These are phyloP conservation scores for Colletes gigas DNA, from an alignment of 1,140 invertebrate genomes.

Conservation along the genomic window DNA sequence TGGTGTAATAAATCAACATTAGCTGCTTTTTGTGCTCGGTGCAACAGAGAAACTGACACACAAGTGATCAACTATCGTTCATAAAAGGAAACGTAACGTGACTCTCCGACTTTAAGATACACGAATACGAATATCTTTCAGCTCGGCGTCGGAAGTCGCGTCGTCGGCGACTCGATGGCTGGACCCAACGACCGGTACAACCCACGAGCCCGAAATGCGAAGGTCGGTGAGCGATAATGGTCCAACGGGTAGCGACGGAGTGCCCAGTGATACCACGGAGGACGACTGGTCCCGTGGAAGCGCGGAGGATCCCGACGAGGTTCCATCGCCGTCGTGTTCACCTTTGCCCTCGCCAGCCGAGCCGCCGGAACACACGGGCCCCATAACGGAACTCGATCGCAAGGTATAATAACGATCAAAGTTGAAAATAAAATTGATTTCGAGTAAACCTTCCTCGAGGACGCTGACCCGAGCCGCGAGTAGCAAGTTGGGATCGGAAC, in stretches of 20 bases:
- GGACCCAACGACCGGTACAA: slow-evolving; percentile 75
- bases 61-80: no score
- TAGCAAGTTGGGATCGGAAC: no score
- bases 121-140: slow-evolving; percentile 39
- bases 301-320: slow-evolving; percentile 83
- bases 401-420: slow-evolving; percentile 65
- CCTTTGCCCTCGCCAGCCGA: slow-evolving; percentile 74
- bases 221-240: slow-evolving; percentile 80
- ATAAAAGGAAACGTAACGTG: no score
- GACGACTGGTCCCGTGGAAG: slow-evolving; percentile 87
- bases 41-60: no score
- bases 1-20: no score
- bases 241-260: slow-evolving; percentile 83
- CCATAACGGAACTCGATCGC: slow-evolving; percentile 78
- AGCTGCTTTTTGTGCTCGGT: no score
- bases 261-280: slow-evolving; percentile 85
- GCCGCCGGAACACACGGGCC: slow-evolving; percentile 74
- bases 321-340: slow-evolving; percentile 75
- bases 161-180: slow-evolving; percentile 70
- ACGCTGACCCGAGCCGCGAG: no score
- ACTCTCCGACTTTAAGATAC: no score
- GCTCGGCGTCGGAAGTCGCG: slow-evolving; percentile 77
- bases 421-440: neutral
- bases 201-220: slow-evolving; percentile 74
- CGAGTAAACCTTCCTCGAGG: neutral